A percentile compares a stretch with the other conserved stretches of the same genome.
Evolutionary conservation across 2,113 vertebrate species (phyloP).

Genomic region (Protomyctophum bolini): DNA sequence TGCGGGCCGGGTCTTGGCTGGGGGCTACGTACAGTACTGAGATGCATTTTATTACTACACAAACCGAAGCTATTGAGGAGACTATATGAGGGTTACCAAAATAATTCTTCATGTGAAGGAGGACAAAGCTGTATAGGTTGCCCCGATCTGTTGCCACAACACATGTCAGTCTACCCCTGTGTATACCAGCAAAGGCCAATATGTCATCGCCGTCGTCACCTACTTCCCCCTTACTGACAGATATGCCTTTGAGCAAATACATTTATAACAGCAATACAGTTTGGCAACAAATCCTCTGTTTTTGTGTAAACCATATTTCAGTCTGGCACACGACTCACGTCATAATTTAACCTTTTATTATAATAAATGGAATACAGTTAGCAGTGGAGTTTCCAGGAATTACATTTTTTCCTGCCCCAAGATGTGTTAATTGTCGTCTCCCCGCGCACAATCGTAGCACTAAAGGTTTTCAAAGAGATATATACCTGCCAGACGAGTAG

Average conservation of each 20-base stretch:
- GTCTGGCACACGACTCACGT: no score
- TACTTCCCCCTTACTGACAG: neutral
- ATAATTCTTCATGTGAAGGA: slow-evolving; percentile 5
- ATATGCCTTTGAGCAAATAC: slow-evolving; percentile 8
- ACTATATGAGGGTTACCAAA: slow-evolving; percentile 36
- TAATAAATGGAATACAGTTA: no score
- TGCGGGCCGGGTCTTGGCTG: no score
- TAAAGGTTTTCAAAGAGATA: no score
- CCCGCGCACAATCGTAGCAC: neutral
- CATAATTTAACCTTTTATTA: no score
- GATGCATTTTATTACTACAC: neutral
- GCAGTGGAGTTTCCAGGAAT: neutral
- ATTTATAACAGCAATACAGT: slow-evolving; percentile 12
- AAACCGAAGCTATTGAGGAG: neutral
- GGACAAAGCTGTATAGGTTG: slow-evolving; percentile 5
- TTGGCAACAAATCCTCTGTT: slow-evolving; percentile 4
- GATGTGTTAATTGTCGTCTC: neutral
- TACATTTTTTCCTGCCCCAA: neutral
- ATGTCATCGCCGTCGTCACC: slow-evolving; percentile 6
- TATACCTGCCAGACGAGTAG: no score
- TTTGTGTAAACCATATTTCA: slow-evolving; percentile 9
- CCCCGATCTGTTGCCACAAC: slow-evolving; percentile 50
- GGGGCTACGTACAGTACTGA: no score
- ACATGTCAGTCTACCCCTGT: slow-evolving; percentile 12
- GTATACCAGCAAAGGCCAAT: slow-evolving; percentile 17